Conservation (phyloP, 2,888 invertebrate species). For the Xanthia icteritia region DNA sequence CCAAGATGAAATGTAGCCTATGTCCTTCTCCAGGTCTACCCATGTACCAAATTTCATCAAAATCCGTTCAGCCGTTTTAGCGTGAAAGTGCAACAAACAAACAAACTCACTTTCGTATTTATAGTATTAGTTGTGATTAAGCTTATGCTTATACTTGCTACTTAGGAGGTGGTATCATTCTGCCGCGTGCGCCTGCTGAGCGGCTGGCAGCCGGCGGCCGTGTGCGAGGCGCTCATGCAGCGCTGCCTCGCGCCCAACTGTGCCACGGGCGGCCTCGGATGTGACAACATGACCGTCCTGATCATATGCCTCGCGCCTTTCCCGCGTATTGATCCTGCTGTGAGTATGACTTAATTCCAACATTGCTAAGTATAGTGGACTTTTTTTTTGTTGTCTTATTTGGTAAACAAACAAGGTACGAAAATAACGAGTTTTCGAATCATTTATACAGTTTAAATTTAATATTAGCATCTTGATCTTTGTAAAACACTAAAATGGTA, state of each 20-base stretch:
- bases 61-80: too few species aligned
- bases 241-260: slow-evolving; percentile 99
- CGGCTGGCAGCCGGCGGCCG: slow-evolving; percentile 97
- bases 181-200: slow-evolving; percentile 95
- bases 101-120: too few species aligned
- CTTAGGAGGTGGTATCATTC: slow-evolving; percentile 96
- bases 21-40: too few species aligned
- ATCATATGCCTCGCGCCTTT: slow-evolving; percentile 93
- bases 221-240: slow-evolving; percentile 98
- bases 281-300: slow-evolving; percentile 99
- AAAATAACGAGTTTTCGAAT: too few species aligned
- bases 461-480: too few species aligned
- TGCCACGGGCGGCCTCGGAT: slow-evolving; percentile 98
- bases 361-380: background rate
- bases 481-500: too few species aligned
- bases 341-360: slow-evolving; percentile 52
- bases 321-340: slow-evolving; percentile 76
- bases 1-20: too few species aligned
- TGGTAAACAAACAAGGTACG: background rate
- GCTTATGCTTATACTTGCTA: too few species aligned
- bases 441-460: too few species aligned
- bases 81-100: too few species aligned
- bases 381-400: background rate
- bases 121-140: too few species aligned
- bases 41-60: too few species aligned